These are phyloP conservation scores for Apaloderma vittatum DNA, from an alignment of 2,113 vertebrate genomes.

Conservation along the genomic window DNA sequence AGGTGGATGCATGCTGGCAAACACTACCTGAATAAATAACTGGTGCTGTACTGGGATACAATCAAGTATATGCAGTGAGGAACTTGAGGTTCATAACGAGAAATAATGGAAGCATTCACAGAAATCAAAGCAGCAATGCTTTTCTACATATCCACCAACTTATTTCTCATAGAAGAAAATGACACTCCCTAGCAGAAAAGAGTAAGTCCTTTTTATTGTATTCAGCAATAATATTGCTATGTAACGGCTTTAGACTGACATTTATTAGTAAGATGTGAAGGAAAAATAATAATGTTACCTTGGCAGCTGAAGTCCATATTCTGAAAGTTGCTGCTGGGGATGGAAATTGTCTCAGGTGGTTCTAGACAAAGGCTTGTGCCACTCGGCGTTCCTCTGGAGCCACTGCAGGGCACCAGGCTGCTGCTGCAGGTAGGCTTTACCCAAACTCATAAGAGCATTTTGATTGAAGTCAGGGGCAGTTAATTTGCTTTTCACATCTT, in stretches of 20 bases:
- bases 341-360: neutral
- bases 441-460: neutral
- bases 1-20: conserved; percentile 42
- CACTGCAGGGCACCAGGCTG: neutral
- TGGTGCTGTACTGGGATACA: neutral
- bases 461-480: conserved; percentile 31
- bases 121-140: conserved; percentile 53
- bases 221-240: neutral
- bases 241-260: neutral
- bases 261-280: neutral
- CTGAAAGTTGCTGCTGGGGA: neutral
- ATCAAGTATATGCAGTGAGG: conserved; percentile 62
- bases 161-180: conserved; percentile 65
- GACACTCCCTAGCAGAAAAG: neutral
- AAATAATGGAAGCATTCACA: conserved; percentile 64
- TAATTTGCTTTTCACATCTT: conserved; percentile 63
- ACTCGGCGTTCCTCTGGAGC: neutral
- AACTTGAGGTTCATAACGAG: conserved; percentile 58
- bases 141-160: conserved; percentile 68
- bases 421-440: neutral
- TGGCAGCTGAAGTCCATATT: conserved; percentile 7
- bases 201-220: neutral
- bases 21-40: conserved; percentile 35
- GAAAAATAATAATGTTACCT: conserved; percentile 13
- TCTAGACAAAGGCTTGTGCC: neutral